These are phyloP conservation scores for Erebia ligea DNA, from an alignment of 2,888 invertebrate species.

Conservation along the genomic window DNA sequence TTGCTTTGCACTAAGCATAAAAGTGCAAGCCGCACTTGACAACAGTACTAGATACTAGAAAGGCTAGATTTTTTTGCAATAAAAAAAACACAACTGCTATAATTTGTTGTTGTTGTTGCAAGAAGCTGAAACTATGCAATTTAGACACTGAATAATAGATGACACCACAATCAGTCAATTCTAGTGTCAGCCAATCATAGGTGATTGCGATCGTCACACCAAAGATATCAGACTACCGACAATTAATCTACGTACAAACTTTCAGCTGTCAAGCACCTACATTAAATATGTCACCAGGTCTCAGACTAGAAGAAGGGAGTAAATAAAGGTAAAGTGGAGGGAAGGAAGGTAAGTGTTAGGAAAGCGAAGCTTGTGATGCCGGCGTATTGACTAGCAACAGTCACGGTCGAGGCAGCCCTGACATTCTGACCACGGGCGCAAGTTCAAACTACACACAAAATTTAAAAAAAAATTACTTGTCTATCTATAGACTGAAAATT, in stretches of 20 bases:
- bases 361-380: constrained; percentile 65
- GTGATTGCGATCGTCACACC: background rate
- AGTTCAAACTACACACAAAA: constrained; percentile 36
- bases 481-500: too few relatives aligned
- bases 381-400: constrained; percentile 78
- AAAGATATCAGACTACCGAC: too few relatives aligned
- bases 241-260: background rate
- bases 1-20: too few relatives aligned
- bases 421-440: constrained; percentile 60
- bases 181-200: background rate
- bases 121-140: too few relatives aligned
- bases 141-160: too few relatives aligned
- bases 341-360: constrained; percentile 4
- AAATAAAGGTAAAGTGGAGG: background rate
- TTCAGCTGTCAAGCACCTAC: background rate
- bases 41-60: too few relatives aligned
- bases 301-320: background rate
- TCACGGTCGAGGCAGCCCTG: constrained; percentile 63
- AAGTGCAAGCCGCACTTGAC: too few relatives aligned
- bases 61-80: too few relatives aligned
- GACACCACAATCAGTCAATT: background rate
- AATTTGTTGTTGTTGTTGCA: too few relatives aligned
- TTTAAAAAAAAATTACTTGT: background rate
- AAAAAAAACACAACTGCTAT: too few relatives aligned
- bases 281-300: background rate